Evolutionary conservation across 2,113 vertebrate genomes (phyloP).

Genomic region (Lontra canadensis): DNA sequence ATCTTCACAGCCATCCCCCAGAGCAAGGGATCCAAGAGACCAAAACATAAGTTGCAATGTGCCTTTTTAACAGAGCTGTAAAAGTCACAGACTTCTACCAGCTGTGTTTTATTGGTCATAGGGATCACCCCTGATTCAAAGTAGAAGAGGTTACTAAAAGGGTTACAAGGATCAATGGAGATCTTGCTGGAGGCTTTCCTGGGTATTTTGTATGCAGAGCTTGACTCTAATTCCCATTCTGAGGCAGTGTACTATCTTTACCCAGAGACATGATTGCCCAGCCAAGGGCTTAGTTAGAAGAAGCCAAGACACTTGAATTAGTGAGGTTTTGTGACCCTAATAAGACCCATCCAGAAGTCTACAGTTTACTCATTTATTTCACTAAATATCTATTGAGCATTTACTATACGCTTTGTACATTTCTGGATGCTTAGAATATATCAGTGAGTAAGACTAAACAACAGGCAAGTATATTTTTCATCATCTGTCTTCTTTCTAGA

Average conservation of each 20-base stretch:
- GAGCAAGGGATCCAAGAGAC: background rate
- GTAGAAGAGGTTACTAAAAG: background rate
- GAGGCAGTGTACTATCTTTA: background rate
- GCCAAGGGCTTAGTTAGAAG: background rate
- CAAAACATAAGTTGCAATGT: background rate
- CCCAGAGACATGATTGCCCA: background rate
- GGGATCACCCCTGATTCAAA: background rate
- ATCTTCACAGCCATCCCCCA: background rate
- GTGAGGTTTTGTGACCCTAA: background rate
- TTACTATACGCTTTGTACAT: background rate
- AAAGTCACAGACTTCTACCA: background rate
- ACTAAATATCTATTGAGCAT: background rate
- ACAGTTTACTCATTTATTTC: background rate
- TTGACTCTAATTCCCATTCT: background rate
- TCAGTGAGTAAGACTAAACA: slow-evolving; percentile 7
- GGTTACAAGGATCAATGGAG: background rate
- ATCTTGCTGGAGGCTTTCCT: background rate
- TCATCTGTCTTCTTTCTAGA: background rate
- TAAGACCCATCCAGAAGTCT: background rate
- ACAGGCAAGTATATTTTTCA: background rate
- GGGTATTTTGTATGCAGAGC: background rate
- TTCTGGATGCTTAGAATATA: background rate
- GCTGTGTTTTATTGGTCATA: background rate
- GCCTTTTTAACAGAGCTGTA: background rate
- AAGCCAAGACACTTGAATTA: background rate